phyloP scores from a whole-genome alignment of 2,797 vertebrate species.

The Ptychadena robeensis region DNA sequence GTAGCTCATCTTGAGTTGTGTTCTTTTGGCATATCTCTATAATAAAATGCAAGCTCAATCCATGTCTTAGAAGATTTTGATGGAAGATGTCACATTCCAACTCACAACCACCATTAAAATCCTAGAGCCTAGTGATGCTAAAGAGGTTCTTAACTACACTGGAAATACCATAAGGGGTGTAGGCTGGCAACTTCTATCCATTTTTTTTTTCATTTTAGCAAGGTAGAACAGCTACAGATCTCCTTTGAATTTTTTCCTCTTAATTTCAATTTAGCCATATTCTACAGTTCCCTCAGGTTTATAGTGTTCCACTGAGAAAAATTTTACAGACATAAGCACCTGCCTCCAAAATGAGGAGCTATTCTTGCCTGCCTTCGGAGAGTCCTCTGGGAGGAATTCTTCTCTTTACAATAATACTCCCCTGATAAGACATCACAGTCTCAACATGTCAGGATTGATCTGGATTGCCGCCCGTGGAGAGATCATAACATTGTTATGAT shows the following conservation, averaged over 20 bases:
- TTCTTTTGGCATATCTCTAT: too few species aligned
- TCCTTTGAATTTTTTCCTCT: background rate
- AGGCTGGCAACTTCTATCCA: background rate
- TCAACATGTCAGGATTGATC: slow-evolving; percentile 58
- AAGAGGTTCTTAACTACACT: too few species aligned
- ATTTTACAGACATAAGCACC: background rate
- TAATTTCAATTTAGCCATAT: background rate
- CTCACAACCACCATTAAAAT: background rate
- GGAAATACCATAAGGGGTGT: background rate
- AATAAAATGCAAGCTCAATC: background rate
- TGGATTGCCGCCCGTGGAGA: slow-evolving; percentile 46
- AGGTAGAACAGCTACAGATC: background rate
- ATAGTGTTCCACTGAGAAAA: background rate
- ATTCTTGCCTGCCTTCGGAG: slow-evolving; percentile 7
- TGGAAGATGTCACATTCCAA: background rate
- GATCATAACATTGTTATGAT: slow-evolving; percentile 58
- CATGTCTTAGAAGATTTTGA: background rate
- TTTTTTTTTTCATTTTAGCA: background rate
- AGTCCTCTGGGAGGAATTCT: slow-evolving; percentile 45
- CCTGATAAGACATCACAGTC: slow-evolving; percentile 50
- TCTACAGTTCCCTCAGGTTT: background rate
- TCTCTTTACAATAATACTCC: slow-evolving; percentile 47
- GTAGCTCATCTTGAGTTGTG: too few species aligned
- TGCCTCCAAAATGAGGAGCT: slow-evolving; percentile 7
- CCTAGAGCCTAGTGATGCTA: too few species aligned